These are phyloP conservation scores for Alfaro cultratus DNA, from an alignment of 2,797 vertebrate species.

Conservation along the genomic window DNA sequence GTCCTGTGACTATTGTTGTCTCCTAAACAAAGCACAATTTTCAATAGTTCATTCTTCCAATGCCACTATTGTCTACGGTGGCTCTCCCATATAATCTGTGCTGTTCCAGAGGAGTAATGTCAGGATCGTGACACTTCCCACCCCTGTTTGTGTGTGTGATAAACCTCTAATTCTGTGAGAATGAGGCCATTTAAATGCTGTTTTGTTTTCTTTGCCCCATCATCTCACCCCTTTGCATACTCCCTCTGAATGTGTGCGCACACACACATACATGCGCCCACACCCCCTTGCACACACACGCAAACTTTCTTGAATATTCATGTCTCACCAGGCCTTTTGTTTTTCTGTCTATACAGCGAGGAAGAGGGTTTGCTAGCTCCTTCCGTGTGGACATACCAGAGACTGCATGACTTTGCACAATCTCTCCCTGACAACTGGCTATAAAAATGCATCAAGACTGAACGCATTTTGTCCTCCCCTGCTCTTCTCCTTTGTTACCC, in stretches of 20 bases:
- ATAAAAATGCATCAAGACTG: conserved; percentile 84
- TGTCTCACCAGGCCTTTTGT: conserved; percentile 45
- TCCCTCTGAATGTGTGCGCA: not conserved
- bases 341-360: conserved; percentile 82
- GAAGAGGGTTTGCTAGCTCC: conserved; percentile 99
- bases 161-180: conserved; percentile 40
- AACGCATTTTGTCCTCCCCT: conserved; percentile 78
- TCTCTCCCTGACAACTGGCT: conserved; percentile 41
- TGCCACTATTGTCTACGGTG: conserved; percentile 45
- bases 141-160: conserved; percentile 22
- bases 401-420: conserved; percentile 97
- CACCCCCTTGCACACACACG: not conserved
- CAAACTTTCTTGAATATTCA: conserved; percentile 1
- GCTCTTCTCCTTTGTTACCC: conserved; percentile 25
- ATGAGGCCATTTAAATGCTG: conserved; percentile 32
- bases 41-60: conserved; percentile 7
- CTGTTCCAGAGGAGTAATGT: conserved; percentile 40
- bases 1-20: conserved; percentile 47
- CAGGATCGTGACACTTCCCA: conserved; percentile 45
- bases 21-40: conserved; percentile 66
- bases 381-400: conserved; percentile 94
- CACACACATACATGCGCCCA: not conserved
- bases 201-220: not conserved
- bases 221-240: not conserved
- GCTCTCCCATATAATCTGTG: not conserved